Evolutionary conservation across 35 echinoderm and acorn worm genomes (phyloP), one percentile per base, ranked within the genome.

Genomic region (Apostichopus californicus): DNA sequence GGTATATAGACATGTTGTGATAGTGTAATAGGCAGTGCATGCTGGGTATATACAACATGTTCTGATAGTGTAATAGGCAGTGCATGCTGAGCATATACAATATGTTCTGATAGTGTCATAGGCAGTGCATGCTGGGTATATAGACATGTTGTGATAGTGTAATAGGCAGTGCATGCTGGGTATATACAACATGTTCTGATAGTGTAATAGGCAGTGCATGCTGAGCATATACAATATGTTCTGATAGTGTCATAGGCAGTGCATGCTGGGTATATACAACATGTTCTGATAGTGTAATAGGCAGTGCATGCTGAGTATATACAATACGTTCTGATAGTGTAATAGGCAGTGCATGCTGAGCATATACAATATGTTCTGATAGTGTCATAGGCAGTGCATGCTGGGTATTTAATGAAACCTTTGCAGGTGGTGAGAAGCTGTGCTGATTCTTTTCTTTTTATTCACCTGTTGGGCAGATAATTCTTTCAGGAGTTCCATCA

Each of bases 401-500:
- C 64, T 9, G 64, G 18, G 64, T 68, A 68, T 68, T 14, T 46
- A 3, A 46, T 46, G 34, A 46, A 46, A 46, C 34, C 34, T 46
- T 46, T 46, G 34, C 34, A 46, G 34, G 34, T 46, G 34, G 34
- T 46, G 34, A 46, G 34, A 46, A 46, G 34, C 34, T 46, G 34
- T 46, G 34, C 34, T 46, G 34, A 46, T 46, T 46, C 34, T 46
- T 46, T 46, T 46, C 34, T 46, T 46, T 66, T 66, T 65, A 46
- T 59, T 92, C 89, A 87, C 95, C 96, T 95, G 90, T 86, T 57
- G 92, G 71, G 80, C 96, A 98, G 10, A 58, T 54, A 8, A 95
- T 89, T 55, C 83, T 87, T 72, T 95, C 92, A 6, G 90, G 46
- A 21, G 94, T 95, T 59, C 92, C 86, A 72, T 93, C 77, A 81